Base-by-base conservation (phyloP, 1,140 invertebrate species). In the Drosophila dunni region DNA sequence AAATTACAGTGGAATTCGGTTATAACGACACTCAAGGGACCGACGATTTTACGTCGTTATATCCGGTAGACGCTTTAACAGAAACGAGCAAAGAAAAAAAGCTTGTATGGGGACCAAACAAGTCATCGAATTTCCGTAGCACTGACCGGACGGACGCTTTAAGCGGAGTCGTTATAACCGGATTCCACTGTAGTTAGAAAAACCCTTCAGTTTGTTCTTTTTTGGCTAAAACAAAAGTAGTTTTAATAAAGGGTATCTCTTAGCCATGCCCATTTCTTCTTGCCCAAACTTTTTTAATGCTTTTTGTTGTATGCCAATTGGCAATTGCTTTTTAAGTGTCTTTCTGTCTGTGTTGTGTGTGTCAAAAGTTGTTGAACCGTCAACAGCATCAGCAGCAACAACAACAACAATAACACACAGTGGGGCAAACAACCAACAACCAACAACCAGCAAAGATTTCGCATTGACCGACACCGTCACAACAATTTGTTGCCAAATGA, bases 401-500 rank as follows among this genome's bases (percentile, higher is more conserved):
- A 24, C 66, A 50, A 36, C 42, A 54, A 48, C 20, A 62, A 73
- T 45, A 56, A 34, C 8, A 29, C 3, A 33, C 36, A 61, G 17
- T 20, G 17, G 17, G 7, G 24, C 24, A 29, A 29, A 29, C 24
- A 29, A 29, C 24, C 38, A 69, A 24, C 66, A 50, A 36, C 42
- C 8, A 56, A 44, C 44, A 68, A 63, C 44, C 50, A 54, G 56
- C 45, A 54, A 71, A 48, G 65, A 75, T 65, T 81, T 75, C 69
- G 60, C 61, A 72, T 78, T 73, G 69, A 70, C 60, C 68, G 70
- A 60, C 64, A 74, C 72, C 75, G 81, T 84, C 78, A 68, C 81
- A 85, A 84, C 81, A 84, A 85, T 85, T 85, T 85, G 81, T 86
- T 85, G 78, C 79, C 77, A 75, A 85, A 85, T 85, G 81, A 85